A percentile compares a stretch with the other conserved stretches of the same genome.
Conservation (phyloP, 1,140 invertebrate species). For the Cataglyphis hispanica region DNA sequence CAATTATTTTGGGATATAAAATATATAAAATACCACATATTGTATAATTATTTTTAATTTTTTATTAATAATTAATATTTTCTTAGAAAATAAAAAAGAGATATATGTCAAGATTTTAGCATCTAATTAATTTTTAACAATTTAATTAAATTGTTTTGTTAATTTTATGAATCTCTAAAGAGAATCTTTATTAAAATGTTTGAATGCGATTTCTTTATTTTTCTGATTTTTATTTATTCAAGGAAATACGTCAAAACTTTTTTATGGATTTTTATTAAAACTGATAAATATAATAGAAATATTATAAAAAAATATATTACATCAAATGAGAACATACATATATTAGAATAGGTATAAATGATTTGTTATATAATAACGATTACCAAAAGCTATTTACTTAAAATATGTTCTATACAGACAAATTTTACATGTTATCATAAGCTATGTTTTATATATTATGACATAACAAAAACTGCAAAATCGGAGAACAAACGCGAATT, state of each 20-base stretch:
- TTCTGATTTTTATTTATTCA: background rate
- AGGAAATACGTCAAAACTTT: background rate
- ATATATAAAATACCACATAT: background rate
- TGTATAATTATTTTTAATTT: constrained; percentile 1
- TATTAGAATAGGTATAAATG: background rate
- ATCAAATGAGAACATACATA: background rate
- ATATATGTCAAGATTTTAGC: too few species aligned
- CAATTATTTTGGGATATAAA: background rate
- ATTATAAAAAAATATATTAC: background rate
- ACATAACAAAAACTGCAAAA: constrained; percentile 1
- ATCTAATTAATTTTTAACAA: background rate
- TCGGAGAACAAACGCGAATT: background rate
- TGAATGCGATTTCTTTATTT: background rate
- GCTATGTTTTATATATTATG: background rate
- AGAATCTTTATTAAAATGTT: constrained; percentile 19
- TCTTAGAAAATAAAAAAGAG: too few species aligned
- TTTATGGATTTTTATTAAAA: background rate
- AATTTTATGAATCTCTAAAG: background rate
- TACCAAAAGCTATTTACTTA: background rate
- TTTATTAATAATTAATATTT: background rate
- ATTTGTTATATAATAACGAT: background rate
- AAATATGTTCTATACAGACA: background rate
- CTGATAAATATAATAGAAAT: background rate
- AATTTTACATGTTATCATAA: background rate
- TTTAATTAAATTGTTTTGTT: constrained; percentile 26